Conservation (phyloP, 2,888 invertebrate species). For the Pocota personata region DNA sequence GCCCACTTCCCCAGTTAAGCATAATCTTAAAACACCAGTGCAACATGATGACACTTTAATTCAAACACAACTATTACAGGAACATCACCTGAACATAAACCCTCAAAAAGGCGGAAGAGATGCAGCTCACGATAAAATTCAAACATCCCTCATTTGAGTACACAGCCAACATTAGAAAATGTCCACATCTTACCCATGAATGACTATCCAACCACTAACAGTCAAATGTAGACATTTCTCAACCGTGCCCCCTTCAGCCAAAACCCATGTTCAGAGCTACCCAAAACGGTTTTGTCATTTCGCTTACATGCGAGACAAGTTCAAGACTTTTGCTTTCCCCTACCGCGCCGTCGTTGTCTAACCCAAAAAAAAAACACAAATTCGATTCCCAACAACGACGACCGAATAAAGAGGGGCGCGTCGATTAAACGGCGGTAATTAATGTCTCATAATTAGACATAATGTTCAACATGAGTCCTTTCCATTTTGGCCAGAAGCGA, state of each 20-base stretch:
- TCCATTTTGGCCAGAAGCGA: conserved; percentile 70
- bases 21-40: neutral
- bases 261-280: conserved; percentile 61
- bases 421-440: conserved; percentile 72
- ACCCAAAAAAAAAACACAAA: no score
- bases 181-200: conserved; percentile 40
- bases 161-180: conserved; percentile 1
- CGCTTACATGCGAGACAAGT: conserved; percentile 65
- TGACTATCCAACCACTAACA: conserved; percentile 24
- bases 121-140: conserved; percentile 42
- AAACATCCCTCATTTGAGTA: conserved; percentile 54
- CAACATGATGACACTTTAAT: conserved; percentile 5
- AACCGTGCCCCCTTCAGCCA: conserved; percentile 14
- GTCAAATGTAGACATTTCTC: conserved; percentile 69
- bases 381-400: conserved; percentile 43
- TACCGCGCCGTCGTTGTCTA: neutral
- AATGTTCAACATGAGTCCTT: conserved; percentile 74
- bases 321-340: conserved; percentile 64
- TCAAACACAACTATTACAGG: neutral
- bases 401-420: conserved; percentile 57
- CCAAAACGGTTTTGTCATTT: conserved; percentile 72
- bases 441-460: conserved; percentile 74
- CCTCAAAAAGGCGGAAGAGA: conserved; percentile 69
- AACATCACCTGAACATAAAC: conserved; percentile 30
- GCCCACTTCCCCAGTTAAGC: neutral